Percentiles rank a stretch among this genome's conserved stretches.
Conservation (phyloP, 2,113 vertebrate genomes). For the Taurulus bubalis region DNA sequence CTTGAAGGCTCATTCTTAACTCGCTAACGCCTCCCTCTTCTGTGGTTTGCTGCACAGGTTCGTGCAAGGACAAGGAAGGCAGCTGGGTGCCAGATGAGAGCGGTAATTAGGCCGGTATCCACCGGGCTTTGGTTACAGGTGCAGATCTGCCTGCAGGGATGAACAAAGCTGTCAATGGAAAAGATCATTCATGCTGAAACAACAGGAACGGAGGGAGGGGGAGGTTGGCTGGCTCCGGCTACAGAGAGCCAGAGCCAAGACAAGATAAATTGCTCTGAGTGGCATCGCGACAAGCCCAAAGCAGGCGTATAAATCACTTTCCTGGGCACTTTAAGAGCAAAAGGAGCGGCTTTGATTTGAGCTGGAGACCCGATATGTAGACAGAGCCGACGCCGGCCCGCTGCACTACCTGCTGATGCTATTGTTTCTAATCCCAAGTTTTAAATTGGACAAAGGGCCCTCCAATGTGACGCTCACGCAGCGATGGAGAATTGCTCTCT, state of each 20-base stretch:
- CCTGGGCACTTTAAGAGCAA: constrained; percentile 47
- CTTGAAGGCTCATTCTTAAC: constrained; percentile 52
- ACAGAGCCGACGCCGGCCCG: background rate
- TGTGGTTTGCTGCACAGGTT: constrained; percentile 56
- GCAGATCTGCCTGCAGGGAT: constrained; percentile 69
- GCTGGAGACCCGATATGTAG: constrained; percentile 10
- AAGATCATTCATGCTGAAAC: constrained; percentile 78
- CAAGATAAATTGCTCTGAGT: constrained; percentile 74
- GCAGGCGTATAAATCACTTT: constrained; percentile 70
- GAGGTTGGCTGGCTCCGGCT: constrained; percentile 42
- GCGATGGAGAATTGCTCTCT: background rate
- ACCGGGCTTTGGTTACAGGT: constrained; percentile 79
- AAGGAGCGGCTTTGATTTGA: constrained; percentile 50
- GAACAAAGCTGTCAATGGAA: constrained; percentile 77
- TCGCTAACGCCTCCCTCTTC: constrained; percentile 47
- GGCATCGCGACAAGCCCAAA: constrained; percentile 65
- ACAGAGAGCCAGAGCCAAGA: constrained; percentile 45
- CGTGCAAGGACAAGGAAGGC: constrained; percentile 64
- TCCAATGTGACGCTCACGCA: background rate
- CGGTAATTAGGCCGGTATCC: constrained; percentile 76
- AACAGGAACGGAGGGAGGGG: constrained; percentile 58
- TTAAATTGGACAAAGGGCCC: constrained; percentile 28
- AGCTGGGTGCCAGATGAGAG: constrained; percentile 77
- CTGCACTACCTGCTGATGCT: constrained; percentile 29
- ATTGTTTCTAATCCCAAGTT: constrained; percentile 32